Evolutionary conservation across 2,113 vertebrate genomes (phyloP), one percentile per base, ranked within the genome.

Genomic region (Ammodytes dubius): DNA sequence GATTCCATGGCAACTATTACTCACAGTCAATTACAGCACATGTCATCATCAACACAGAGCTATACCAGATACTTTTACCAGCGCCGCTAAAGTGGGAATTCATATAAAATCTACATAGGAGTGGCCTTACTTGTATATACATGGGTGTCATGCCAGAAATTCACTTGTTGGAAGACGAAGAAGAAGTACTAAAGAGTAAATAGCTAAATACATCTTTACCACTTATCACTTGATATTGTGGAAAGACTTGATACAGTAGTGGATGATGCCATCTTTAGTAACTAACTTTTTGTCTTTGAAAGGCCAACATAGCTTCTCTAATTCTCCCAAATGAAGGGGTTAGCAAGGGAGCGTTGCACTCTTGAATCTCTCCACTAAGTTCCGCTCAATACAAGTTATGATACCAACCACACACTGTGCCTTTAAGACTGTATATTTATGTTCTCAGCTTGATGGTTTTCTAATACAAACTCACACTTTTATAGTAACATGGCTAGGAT

Each of bases 11-110:
- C 64, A 79, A 80, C 83, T 71, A 92, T 92, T 89, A 88, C 88
- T 92, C 88, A 90, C 78, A 81, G 79, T 89, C 87, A 84, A 91
- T 92, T 91, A 87, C 66, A 58, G 79, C 74, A 85, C 77, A 82
- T 85, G 89, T 87, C 86, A 81, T 82, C 78, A 70, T 91, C 84
- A 77, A 81, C 79, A 63, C 37, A 66, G 65, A 63, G 65, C 53
- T n/a, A 27, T 27, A 57, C 83, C 45, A 80, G 75, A 82, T 79
- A 70, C 69, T 71, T 77, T 85, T 70, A 87, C 83, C 77, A 84
- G 86, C 42, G 12, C 56, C 40, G 63, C 76, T 79, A 50, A 50
- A 67, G 77, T 64, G 74, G 75, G 61, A 81, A 76, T 88, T 27
- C 82, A 82, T 88, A 27, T 27, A 27, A 27, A 27, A 27, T 27